A percentile compares a stretch with the other conserved stretches of the same genome.
Conservation (phyloP, 2,888 invertebrate species). For the Dynastes grantii region DNA sequence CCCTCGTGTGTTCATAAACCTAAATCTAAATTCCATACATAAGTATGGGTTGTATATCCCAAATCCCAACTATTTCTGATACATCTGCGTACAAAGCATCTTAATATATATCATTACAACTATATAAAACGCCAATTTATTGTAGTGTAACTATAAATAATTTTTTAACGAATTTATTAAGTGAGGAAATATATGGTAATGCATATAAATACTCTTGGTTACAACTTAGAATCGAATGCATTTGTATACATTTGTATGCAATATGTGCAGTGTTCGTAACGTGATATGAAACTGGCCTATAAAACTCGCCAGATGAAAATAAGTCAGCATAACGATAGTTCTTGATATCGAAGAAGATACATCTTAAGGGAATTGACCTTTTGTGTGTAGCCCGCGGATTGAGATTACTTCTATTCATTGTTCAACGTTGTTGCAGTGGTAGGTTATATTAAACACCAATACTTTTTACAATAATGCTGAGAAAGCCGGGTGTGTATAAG, state of each 20-base stretch:
- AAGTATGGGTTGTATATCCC: too few species aligned
- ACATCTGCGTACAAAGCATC: too few species aligned
- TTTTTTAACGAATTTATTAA: constrained; percentile 12
- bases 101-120: too few species aligned
- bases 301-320: constrained; percentile 14
- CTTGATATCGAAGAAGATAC: constrained; percentile 26
- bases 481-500: not conserved
- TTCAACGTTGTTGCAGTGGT: constrained; percentile 1
- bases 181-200: not conserved
- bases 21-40: too few species aligned
- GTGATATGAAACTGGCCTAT: constrained; percentile 37
- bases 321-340: constrained; percentile 12
- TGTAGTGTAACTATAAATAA: not conserved
- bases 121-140: not conserved
- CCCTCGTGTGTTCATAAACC: too few species aligned
- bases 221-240: not conserved
- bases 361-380: constrained; percentile 29
- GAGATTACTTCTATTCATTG: constrained; percentile 15
- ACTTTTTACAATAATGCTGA: not conserved
- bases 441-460: not conserved
- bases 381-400: constrained; percentile 18
- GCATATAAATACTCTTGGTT: not conserved
- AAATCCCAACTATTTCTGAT: too few species aligned
- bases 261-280: constrained; percentile 17
- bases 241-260: constrained; percentile 21